A percentile compares a stretch with the other conserved stretches of the same genome.
Conservation (phyloP, 2,113 vertebrate genomes). For the Hyla sarda region DNA sequence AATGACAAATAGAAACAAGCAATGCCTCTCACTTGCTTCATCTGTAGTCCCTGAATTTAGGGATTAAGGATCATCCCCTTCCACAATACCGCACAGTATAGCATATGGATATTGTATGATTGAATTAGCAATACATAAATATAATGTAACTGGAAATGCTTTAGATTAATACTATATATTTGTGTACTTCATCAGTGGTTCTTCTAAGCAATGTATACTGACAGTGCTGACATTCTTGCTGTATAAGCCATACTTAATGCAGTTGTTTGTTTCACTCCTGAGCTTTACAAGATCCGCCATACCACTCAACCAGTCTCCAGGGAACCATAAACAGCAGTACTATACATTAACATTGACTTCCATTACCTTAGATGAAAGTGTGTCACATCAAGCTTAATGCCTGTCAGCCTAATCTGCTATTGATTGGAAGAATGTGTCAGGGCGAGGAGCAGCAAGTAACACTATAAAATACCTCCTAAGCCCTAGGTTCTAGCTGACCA, state of each 20-base stretch:
- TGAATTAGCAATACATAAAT: too few species aligned
- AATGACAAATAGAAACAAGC: too few species aligned
- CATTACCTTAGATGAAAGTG: slow-evolving; percentile 9
- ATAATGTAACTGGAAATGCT: too few species aligned
- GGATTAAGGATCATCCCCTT: too few species aligned
- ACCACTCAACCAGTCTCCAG: not conserved
- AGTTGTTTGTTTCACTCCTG: not conserved
- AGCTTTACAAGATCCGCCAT: not conserved
- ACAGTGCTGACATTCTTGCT: not conserved
- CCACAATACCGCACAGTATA: too few species aligned
- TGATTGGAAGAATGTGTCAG: not conserved
- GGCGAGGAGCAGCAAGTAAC: not conserved
- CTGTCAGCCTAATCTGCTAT: slow-evolving; percentile 8
- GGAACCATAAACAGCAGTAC: not conserved
- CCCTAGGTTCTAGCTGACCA: not conserved
- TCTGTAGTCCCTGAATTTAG: too few species aligned
- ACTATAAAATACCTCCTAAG: not conserved
- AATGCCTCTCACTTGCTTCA: too few species aligned
- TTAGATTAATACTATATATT: too few species aligned
- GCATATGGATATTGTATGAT: too few species aligned
- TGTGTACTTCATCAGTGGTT: not conserved
- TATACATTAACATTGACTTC: slow-evolving; percentile 10
- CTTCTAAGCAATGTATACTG: not conserved
- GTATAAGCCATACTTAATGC: not conserved
- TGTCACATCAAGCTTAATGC: not conserved